phyloP scores from a whole-genome alignment of 2,113 vertebrate species.

The Chaetura pelagica region DNA sequence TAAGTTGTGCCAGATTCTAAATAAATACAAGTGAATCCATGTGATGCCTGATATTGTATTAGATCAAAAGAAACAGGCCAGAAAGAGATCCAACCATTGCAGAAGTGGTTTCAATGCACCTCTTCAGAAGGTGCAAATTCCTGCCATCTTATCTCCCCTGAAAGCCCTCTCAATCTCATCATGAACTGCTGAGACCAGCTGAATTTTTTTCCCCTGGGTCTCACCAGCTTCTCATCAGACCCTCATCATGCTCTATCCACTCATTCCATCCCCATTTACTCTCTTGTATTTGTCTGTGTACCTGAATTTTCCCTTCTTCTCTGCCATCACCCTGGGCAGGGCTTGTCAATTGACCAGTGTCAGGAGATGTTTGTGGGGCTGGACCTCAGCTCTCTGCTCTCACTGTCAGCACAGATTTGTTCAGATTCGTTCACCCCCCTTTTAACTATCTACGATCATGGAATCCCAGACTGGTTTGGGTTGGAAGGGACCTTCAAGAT shows the following conservation, averaged over 20 bases:
- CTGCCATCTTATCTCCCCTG: too few species aligned
- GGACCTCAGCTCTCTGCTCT: neutral
- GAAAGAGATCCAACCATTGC: neutral
- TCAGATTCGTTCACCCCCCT: too few species aligned
- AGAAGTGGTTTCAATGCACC: neutral
- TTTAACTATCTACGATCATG: too few species aligned
- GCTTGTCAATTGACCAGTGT: neutral
- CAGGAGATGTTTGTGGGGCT: neutral
- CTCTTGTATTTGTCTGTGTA: neutral
- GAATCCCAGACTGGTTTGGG: too few species aligned
- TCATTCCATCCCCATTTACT: neutral
- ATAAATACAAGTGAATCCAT: neutral
- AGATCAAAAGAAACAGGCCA: neutral
- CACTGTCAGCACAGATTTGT: neutral
- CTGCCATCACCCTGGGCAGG: neutral
- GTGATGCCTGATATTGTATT: neutral
- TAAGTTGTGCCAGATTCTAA: neutral
- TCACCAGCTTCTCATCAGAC: neutral
- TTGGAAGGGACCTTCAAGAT: too few species aligned
- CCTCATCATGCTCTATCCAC: neutral
- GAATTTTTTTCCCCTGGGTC: neutral
- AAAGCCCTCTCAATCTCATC: neutral
- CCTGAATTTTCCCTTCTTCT: neutral
- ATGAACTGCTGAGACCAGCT: neutral
- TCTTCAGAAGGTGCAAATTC: neutral